These are phyloP conservation scores for Argya squamiceps DNA, from an alignment of 2,797 vertebrate genomes.

Conservation along the genomic window DNA sequence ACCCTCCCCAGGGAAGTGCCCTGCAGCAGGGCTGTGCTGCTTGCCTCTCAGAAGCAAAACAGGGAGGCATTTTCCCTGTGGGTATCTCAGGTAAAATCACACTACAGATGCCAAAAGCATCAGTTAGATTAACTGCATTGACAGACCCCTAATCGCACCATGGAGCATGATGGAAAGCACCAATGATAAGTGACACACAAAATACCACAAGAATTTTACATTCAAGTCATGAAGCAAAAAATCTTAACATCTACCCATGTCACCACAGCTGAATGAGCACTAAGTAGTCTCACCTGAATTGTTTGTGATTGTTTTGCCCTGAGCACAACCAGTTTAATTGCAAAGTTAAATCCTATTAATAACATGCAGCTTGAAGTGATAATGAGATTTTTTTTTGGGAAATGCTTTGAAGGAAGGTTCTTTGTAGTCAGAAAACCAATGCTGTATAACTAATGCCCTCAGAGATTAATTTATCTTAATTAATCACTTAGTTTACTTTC, in stretches of 20 bases:
- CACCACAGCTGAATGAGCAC: neutral
- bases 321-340: neutral
- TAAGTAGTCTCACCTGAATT: neutral
- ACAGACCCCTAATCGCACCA: neutral
- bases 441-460: neutral
- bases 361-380: neutral
- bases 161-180: neutral
- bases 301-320: neutral
- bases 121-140: neutral
- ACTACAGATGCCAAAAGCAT: neutral
- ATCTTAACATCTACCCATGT: neutral
- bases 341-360: conserved; percentile 20
- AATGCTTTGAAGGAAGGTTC: neutral
- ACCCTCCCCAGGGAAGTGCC: neutral
- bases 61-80: neutral
- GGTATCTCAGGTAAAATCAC: neutral
- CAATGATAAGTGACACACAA: neutral
- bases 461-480: neutral
- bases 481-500: neutral
- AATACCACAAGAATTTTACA: neutral
- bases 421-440: neutral
- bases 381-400: neutral
- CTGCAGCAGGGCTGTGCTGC: neutral
- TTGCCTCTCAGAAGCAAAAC: neutral
- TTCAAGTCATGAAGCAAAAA: neutral